Base-by-base conservation (phyloP, 2,888 invertebrate genomes). In the Junonia oenone region DNA sequence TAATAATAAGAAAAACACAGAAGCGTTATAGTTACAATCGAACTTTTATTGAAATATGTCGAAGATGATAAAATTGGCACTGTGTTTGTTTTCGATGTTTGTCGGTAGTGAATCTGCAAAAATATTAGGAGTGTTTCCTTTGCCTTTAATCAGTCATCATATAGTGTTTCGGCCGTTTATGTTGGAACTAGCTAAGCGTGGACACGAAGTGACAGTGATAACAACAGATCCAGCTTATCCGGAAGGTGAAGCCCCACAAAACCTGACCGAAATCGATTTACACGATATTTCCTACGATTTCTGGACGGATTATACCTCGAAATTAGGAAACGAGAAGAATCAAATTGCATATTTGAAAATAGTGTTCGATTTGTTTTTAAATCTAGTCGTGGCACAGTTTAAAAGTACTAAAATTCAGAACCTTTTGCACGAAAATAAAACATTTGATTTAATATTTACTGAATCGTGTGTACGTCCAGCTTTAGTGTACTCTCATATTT, bases 141-240 rank as follows among this genome's bases (percentile, higher is more conserved):
- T 68, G 1, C 73, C 83, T 0, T 77, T 79, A 0, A 77, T 88
- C 49, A 91, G 90, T 54, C 67, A 66, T 56, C 65, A 66, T 51
- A 27, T 63, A 13, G 66, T 67, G 1, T 69, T 71, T 75, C 78
- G 71, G 13, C 67, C 72, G 14, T 54, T 86, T 0, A 71, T 76
- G 19, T 65, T 72, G 9, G 78, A 76, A 38, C 57, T 89, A 26
- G 72, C 38, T n/a, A 40, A 11, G 4, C 63, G 73, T 19, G 87
- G 88, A 2, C 88, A 90, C 58, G 68, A 86, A 53, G 57, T 89
- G 0, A 71, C 76, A 0, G 66, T 83, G 0, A 58, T 81, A 2
- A 81, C 86, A 1, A 47, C 86, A 9, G 58, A 81, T 59, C 81
- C 83, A 0, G 68, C 62, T 2, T 63, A 62, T 54, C 56, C 62